phyloP scores from a whole-genome alignment of 1,140 invertebrate species.

The Hirudo medicinalis region DNA sequence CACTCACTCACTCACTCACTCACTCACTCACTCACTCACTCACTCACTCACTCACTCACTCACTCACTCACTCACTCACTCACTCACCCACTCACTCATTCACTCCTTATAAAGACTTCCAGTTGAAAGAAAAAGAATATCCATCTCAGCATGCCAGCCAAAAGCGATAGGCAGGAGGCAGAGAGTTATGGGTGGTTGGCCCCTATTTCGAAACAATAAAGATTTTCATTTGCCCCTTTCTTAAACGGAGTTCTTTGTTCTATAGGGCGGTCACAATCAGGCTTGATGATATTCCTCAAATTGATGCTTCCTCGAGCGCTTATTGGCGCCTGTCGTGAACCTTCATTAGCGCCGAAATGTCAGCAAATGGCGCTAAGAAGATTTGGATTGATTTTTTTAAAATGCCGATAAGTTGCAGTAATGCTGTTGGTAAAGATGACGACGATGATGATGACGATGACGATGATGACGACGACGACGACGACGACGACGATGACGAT shows the following conservation, averaged over 20 bases:
- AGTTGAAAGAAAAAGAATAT: background rate
- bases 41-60: conserved; percentile 13
- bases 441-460: background rate
- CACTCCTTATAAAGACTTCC: background rate
- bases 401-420: background rate
- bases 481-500: background rate
- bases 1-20: conserved; percentile 14
- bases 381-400: background rate
- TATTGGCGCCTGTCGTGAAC: background rate
- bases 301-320: background rate
- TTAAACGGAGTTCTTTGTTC: background rate
- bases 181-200: background rate
- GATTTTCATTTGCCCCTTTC: background rate
- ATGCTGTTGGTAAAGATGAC: background rate
- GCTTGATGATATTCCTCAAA: background rate
- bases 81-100: conserved; percentile 10
- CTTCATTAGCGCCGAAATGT: background rate
- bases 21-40: conserved; percentile 14
- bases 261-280: background rate
- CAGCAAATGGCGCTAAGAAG: background rate
- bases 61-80: conserved; percentile 14
- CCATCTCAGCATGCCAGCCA: background rate
- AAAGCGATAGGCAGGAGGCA: background rate
- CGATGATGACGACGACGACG: background rate
- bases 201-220: background rate